Evolutionary conservation across 2,797 vertebrate species (phyloP).

Genomic region (Tiaroga cobitis): DNA sequence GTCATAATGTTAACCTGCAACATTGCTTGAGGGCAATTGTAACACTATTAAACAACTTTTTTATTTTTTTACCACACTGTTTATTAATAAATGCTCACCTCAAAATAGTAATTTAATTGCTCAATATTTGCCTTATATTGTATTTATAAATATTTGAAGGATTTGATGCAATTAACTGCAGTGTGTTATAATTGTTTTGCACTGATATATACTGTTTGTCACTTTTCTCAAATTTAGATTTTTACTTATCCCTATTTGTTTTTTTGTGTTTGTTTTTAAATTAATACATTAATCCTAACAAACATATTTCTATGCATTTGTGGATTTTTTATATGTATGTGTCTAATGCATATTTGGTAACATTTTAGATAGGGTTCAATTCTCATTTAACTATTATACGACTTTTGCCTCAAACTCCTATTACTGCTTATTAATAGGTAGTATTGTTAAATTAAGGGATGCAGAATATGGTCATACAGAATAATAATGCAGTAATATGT

Average conservation of each 20-base stretch:
- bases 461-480: too few relatives aligned
- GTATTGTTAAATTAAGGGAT: too few relatives aligned
- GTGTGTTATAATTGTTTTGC: not conserved
- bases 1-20: not conserved
- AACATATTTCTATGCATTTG: not conserved
- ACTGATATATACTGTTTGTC: not conserved
- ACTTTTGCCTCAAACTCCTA: too few relatives aligned
- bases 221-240: not conserved
- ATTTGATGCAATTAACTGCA: not conserved
- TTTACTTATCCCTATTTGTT: not conserved
- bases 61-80: not conserved
- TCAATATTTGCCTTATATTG: not conserved
- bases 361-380: too few relatives aligned
- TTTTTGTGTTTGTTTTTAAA: not conserved
- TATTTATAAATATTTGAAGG: not conserved
- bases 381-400: too few relatives aligned
- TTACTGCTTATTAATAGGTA: too few relatives aligned
- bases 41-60: not conserved
- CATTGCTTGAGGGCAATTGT: not conserved
- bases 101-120: not conserved
- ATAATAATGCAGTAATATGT: too few relatives aligned
- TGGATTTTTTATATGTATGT: not conserved
- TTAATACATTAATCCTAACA: not conserved
- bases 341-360: not conserved
- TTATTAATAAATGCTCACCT: not conserved